Conservation (phyloP, 2,797 vertebrate species). For the Darevskia nairensis region DNA sequence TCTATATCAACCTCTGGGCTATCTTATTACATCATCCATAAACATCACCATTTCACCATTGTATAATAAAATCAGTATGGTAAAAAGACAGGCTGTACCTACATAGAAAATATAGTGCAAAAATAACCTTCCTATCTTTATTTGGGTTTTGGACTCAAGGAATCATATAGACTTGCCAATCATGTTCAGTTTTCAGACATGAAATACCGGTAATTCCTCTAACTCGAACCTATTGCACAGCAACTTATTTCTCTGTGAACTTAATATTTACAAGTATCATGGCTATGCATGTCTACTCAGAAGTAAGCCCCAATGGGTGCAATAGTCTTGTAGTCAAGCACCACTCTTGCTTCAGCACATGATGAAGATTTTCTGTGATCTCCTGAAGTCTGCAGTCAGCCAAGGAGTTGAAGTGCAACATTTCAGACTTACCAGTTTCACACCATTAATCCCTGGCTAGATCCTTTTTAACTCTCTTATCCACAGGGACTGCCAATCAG, state of each 20-base stretch:
- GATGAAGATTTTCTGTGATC: neutral
- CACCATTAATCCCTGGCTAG: slow-evolving; percentile 9
- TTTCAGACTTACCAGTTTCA: slow-evolving; percentile 16
- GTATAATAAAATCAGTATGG: neutral
- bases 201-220: neutral
- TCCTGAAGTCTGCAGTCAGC: neutral
- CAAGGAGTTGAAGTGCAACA: neutral
- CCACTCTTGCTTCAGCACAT: neutral
- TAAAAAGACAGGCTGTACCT: neutral
- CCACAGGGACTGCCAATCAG: slow-evolving; percentile 12
- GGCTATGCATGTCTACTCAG: no score
- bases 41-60: neutral
- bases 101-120: neutral
- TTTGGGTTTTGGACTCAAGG: neutral
- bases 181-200: neutral
- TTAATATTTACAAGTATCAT: neutral
- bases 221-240: neutral
- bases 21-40: neutral
- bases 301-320: no score
- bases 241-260: neutral
- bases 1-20: no score
- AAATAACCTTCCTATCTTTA: neutral
- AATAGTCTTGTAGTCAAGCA: neutral
- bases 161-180: neutral
- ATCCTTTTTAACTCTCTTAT: neutral